Conservation (phyloP, 2,888 invertebrate genomes). For the Drymonia ruficornis region DNA sequence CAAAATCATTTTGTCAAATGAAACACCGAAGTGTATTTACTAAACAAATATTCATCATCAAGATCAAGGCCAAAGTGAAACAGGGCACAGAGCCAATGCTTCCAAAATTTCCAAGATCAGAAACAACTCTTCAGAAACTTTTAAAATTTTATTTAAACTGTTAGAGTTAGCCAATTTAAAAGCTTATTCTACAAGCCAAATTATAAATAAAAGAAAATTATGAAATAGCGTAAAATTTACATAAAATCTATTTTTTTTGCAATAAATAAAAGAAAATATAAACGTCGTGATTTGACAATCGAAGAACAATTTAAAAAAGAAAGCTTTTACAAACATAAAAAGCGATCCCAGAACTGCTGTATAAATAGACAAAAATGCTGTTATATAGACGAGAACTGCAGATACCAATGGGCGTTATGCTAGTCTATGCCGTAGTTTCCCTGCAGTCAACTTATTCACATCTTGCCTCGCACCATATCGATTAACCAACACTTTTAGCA, state of each 20-base stretch:
- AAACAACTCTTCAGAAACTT: slow-evolving; percentile 18
- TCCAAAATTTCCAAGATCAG: slow-evolving; percentile 34
- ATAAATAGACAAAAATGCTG: slow-evolving; percentile 36
- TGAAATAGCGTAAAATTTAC: no score
- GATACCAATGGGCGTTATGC: slow-evolving; percentile 75
- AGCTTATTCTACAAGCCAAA: neutral
- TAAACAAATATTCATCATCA: slow-evolving; percentile 40
- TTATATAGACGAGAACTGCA: slow-evolving; percentile 63
- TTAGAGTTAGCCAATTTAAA: neutral
- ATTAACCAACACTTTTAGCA: slow-evolving; percentile 61
- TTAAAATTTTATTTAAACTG: slow-evolving; percentile 11
- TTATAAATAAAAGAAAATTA: neutral
- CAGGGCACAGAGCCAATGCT: slow-evolving; percentile 44
- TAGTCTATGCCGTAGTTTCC: slow-evolving; percentile 76
- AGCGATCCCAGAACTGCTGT: slow-evolving; percentile 21
- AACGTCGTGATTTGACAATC: neutral
- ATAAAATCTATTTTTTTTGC: no score
- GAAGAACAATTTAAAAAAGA: neutral
- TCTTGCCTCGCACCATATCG: slow-evolving; percentile 76
- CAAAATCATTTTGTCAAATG: neutral
- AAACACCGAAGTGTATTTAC: slow-evolving; percentile 22
- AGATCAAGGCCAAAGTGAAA: slow-evolving; percentile 40
- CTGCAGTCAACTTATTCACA: slow-evolving; percentile 76
- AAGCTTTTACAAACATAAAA: neutral
- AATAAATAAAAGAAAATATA: neutral